These are phyloP conservation scores for Mustelus asterias DNA, from an alignment of 2,113 vertebrate genomes.

Conservation along the genomic window DNA sequence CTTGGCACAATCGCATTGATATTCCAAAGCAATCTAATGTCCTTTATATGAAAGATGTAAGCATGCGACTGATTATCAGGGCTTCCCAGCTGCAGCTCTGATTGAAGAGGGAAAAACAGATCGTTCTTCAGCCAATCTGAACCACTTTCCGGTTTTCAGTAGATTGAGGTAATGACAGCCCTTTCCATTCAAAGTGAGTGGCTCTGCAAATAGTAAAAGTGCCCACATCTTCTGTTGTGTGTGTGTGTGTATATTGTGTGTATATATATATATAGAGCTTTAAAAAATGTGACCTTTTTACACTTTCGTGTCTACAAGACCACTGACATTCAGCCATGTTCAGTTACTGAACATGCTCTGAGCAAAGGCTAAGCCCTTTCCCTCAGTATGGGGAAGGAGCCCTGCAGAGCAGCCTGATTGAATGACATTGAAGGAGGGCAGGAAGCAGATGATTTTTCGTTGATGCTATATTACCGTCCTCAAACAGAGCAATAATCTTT, in stretches of 20 bases:
- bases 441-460: not conserved
- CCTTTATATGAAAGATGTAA: not conserved
- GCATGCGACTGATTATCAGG: not conserved
- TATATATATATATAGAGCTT: not conserved
- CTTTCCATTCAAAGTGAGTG: not conserved
- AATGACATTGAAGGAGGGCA: not conserved
- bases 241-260: not conserved
- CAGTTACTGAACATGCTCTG: not conserved
- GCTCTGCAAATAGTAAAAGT: not conserved
- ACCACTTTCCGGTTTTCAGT: not conserved
- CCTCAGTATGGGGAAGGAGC: not conserved
- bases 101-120: not conserved
- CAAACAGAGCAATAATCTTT: not conserved
- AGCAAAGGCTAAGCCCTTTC: not conserved
- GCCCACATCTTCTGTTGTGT: not conserved
- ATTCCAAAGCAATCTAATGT: not conserved
- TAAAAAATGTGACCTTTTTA: not conserved
- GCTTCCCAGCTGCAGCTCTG: not conserved
- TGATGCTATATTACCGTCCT: not conserved
- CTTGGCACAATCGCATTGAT: not conserved
- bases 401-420: not conserved
- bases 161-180: not conserved
- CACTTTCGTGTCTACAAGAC: not conserved
- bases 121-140: not conserved
- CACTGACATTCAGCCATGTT: not conserved